Conservation (phyloP, 2,888 invertebrate genomes). For the Cryptocephalus moraei region DNA sequence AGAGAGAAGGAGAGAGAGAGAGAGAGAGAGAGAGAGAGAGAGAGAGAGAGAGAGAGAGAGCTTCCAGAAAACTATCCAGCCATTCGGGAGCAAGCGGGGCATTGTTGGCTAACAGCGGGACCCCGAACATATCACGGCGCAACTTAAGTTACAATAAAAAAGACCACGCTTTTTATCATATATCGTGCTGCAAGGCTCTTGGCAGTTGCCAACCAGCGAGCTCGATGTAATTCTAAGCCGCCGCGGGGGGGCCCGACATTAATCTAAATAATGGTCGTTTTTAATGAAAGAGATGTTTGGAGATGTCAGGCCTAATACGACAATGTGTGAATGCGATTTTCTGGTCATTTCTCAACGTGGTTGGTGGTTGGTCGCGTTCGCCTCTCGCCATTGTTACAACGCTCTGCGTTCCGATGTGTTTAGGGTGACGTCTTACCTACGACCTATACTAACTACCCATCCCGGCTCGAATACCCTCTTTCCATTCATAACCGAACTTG, state of each 20-base stretch:
- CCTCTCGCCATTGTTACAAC: conserved; percentile 13
- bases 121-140: conserved; percentile 31
- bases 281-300: conserved; percentile 42
- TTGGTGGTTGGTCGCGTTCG: conserved; percentile 17
- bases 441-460: not conserved
- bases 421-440: conserved; percentile 11
- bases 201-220: conserved; percentile 33
- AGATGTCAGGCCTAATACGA: conserved; percentile 41
- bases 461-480: too few relatives aligned
- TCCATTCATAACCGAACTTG: too few relatives aligned
- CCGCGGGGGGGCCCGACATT: conserved; percentile 37
- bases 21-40: conserved; percentile 17
- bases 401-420: conserved; percentile 10
- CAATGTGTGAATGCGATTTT: conserved; percentile 42
- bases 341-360: conserved; percentile 37
- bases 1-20: conserved; percentile 24
- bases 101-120: conserved; percentile 29
- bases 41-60: conserved; percentile 28
- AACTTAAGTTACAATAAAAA: conserved; percentile 32
- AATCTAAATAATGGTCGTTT: conserved; percentile 40
- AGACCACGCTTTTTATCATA: conserved; percentile 30
- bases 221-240: conserved; percentile 36
- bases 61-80: conserved; percentile 26
- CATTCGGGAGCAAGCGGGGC: conserved; percentile 17
- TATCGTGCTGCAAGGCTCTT: conserved; percentile 21